Base-by-base conservation (phyloP, 2,113 vertebrate species). In the Mola mola region DNA sequence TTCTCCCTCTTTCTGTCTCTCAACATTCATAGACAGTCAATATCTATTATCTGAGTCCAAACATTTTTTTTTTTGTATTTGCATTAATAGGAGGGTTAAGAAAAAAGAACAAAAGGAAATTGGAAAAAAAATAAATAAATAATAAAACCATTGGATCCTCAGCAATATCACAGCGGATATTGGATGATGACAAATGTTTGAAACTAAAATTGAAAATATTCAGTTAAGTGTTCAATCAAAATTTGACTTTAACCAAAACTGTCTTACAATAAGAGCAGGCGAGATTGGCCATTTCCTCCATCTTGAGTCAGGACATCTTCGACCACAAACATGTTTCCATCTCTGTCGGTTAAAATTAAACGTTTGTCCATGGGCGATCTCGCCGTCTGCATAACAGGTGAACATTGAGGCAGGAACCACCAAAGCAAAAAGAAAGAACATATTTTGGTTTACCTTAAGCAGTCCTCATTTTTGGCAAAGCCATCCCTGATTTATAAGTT, bases 291-390 rank as follows among this genome's bases (percentile, higher is more conserved):
- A 31, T 69, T 69, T 59, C 5, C 43, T 73, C 68, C 72, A 74
- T 70, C 64, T 79, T 64, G 56, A 55, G 8, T 1, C 10, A 51
- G 38, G 31, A 66, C 10, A 3, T 43, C 16, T 64, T 36, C 57
- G 52, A 51, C 49, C 62, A 60, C 31, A 42, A 74, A 64, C 47
- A 57, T 5, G 2, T 44, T 65, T 75, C 31, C 1, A 49, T 81
- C 59, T 65, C 58, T 72, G 65, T 80, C 73, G 19, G 56, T 37
- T 43, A 22, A 75, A 37, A 64, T 51, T 64, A 66, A 78, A 83
- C 69, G 51, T 70, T 80, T 74, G 62, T 53, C 34, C 10, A 25
- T 46, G 36, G 66, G 51, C 3, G 47, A 43, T 44, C 21, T 37
- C 10, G 10, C 44, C 5, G 49, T 65, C 68, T 75, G 69, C 63